These are phyloP conservation scores for Coelopa frigida DNA, from an alignment of 1,140 invertebrate species.

Conservation along the genomic window DNA sequence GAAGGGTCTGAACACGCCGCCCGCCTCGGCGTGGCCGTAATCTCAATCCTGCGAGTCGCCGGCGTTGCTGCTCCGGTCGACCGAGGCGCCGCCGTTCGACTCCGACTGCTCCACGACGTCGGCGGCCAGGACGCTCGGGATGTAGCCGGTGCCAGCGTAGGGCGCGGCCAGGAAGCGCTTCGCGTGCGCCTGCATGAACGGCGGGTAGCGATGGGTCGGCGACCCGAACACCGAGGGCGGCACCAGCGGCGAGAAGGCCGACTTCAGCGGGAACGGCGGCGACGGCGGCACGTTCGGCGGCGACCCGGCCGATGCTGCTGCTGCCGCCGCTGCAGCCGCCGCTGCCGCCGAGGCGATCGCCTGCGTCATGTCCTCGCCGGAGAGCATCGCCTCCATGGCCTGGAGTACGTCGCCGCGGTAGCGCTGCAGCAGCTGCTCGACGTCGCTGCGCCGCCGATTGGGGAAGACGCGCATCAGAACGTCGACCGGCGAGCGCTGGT, in stretches of 20 bases:
- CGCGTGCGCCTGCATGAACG: conserved; percentile 49
- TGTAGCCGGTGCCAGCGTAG: conserved; percentile 73
- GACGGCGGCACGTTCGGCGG: conserved; percentile 37
- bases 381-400: conserved; percentile 81
- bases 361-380: conserved; percentile 51
- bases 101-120: conserved; percentile 44
- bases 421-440: conserved; percentile 71
- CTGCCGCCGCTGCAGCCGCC: conserved; percentile 11
- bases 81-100: conserved; percentile 25
- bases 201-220: conserved; percentile 44
- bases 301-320: conserved; percentile 15
- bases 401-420: conserved; percentile 79
- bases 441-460: conserved; percentile 69
- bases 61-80: conserved; percentile 27
- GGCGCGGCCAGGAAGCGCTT: conserved; percentile 68
- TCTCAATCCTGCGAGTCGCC: conserved; percentile 32
- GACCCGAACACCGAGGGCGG: conserved; percentile 49
- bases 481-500: conserved; percentile 63
- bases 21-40: conserved; percentile 15
- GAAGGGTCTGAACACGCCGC: conserved; percentile 30
- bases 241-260: conserved; percentile 65
- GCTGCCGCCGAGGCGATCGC: conserved; percentile 11
- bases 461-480: conserved; percentile 76
- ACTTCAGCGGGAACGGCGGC: conserved; percentile 51
- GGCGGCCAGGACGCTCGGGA: conserved; percentile 69